Conservation (phyloP, 2,888 invertebrate species). For the Acronicta alni region DNA sequence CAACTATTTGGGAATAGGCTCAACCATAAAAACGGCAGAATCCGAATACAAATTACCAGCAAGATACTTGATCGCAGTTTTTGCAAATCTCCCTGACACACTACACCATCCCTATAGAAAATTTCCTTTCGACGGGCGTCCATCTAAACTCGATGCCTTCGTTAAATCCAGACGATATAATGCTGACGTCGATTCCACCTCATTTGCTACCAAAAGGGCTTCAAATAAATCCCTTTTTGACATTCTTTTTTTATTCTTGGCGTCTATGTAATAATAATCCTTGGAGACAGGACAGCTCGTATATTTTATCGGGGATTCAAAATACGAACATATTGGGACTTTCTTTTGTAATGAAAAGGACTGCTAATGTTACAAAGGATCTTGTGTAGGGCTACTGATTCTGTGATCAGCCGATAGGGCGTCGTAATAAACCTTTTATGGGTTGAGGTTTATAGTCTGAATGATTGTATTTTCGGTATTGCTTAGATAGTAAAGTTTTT, state of each 20-base stretch:
- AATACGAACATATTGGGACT: slow-evolving; percentile 53
- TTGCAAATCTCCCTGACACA: slow-evolving; percentile 39
- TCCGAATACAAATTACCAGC: slow-evolving; percentile 47
- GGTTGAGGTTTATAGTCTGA: slow-evolving; percentile 32
- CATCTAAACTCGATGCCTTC: slow-evolving; percentile 58
- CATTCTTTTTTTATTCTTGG: slow-evolving; percentile 70
- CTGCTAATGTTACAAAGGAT: slow-evolving; percentile 49
- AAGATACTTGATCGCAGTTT: slow-evolving; percentile 42
- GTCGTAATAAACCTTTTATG: slow-evolving; percentile 47
- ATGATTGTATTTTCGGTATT: slow-evolving; percentile 29
- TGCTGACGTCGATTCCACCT: slow-evolving; percentile 73
- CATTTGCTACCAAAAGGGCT: slow-evolving; percentile 75
- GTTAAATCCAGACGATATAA: slow-evolving; percentile 62
- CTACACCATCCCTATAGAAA: slow-evolving; percentile 41
- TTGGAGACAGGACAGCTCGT: slow-evolving; percentile 58
- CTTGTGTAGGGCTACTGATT: slow-evolving; percentile 35
- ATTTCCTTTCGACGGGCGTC: slow-evolving; percentile 49
- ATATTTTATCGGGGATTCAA: slow-evolving; percentile 60
- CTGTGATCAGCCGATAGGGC: slow-evolving; percentile 40
- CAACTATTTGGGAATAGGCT: slow-evolving; percentile 28
- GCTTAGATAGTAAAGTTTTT: neutral
- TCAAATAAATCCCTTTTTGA: slow-evolving; percentile 73
- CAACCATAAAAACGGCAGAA: slow-evolving; percentile 19
- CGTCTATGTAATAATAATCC: slow-evolving; percentile 64
- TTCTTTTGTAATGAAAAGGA: slow-evolving; percentile 53